Evolutionary conservation across 2,797 vertebrate species (phyloP).

Genomic region (Chelon auratus): DNA sequence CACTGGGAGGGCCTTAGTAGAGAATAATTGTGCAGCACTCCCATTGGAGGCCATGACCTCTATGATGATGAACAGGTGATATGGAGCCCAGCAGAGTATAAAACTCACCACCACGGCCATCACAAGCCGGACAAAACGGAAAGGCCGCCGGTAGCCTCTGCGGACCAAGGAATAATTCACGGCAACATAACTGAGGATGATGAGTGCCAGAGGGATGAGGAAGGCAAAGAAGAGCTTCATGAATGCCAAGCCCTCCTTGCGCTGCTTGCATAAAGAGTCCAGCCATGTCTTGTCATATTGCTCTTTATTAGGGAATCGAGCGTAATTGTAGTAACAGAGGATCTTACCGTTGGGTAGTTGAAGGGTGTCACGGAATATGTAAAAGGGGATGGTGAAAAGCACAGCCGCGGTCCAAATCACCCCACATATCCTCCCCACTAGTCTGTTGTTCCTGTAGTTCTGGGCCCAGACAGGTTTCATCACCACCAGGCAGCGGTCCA

Average conservation of each 20-base stretch:
- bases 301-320: not conserved
- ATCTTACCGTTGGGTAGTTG: rapidly evolving
- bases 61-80: conserved; percentile 72
- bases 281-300: not conserved
- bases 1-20: conserved; percentile 19
- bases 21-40: rapidly evolving
- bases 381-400: conserved; percentile 74
- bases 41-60: conserved; percentile 40
- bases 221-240: conserved; percentile 73
- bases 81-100: conserved; percentile 78
- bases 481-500: conserved; percentile 78
- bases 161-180: conserved; percentile 50
- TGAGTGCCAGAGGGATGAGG: conserved; percentile 71
- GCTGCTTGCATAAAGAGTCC: conserved; percentile 20
- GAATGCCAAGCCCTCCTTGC: conserved; percentile 61
- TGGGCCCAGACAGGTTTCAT: conserved; percentile 76
- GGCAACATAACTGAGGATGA: conserved; percentile 68
- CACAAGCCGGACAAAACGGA: conserved; percentile 74
- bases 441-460: conserved; percentile 61
- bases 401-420: conserved; percentile 68
- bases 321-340: conserved; percentile 74
- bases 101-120: conserved; percentile 76
- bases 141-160: conserved; percentile 57
- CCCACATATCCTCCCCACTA: conserved; percentile 59
- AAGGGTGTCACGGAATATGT: conserved; percentile 73